Conservation (phyloP, 2,888 invertebrate species). For the Dasypolia templi region DNA sequence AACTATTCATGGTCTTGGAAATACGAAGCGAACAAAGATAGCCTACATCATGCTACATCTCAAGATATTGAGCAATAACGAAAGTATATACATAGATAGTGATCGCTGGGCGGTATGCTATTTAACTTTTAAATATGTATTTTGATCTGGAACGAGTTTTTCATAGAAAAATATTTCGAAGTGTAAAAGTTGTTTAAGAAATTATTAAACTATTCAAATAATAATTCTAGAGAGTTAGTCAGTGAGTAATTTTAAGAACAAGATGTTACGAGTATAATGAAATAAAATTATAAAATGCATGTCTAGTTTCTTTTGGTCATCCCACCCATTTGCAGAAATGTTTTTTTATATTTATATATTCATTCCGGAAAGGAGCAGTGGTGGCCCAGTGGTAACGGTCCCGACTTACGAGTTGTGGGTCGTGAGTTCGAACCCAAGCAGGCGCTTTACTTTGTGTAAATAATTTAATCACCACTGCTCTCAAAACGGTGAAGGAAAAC, state of each 20-base stretch:
- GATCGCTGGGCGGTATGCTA: constrained; percentile 69
- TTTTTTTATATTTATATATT: neutral
- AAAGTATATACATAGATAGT: constrained; percentile 67
- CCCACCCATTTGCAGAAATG: neutral
- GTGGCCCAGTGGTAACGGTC: no score
- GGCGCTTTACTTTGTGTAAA: no score
- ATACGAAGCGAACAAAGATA: constrained; percentile 49
- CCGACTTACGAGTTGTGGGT: no score
- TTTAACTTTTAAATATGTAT: constrained; percentile 72
- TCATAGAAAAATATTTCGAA: constrained; percentile 84
- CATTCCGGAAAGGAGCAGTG: no score
- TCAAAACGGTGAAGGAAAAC: no score
- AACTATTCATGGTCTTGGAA: constrained; percentile 53
- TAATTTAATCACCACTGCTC: no score
- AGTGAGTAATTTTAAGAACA: constrained; percentile 87
- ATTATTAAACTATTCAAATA: constrained; percentile 89
- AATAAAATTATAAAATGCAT: constrained; percentile 82
- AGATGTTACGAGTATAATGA: constrained; percentile 90
- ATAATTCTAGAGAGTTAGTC: constrained; percentile 89
- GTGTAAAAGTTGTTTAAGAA: constrained; percentile 86
- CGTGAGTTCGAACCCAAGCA: no score
- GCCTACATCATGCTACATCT: constrained; percentile 58
- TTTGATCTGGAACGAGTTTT: constrained; percentile 85
- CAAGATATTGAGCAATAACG: constrained; percentile 70
- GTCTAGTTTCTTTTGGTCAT: constrained; percentile 29